phyloP scores from a whole-genome alignment of 2,113 vertebrate genomes.

The Eupsittula cactorum region DNA sequence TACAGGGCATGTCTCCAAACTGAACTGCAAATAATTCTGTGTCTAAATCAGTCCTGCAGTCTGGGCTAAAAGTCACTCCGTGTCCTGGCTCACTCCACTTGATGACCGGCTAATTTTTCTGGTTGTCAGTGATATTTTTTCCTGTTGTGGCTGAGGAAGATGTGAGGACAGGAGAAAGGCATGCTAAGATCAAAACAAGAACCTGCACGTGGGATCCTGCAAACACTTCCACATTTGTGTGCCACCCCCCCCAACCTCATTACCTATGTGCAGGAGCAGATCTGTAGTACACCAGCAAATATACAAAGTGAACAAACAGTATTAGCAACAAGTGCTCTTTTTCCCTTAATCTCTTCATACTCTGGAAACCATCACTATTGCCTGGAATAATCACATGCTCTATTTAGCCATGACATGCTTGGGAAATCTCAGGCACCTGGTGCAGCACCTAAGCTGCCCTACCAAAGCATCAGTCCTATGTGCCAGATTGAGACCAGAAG shows the following conservation, averaged over 20 bases:
- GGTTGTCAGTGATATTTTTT: background rate
- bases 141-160: slow-evolving; percentile 11
- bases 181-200: background rate
- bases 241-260: background rate
- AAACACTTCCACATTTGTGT: background rate
- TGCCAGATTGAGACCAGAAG: background rate
- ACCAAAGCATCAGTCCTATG: background rate
- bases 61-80: background rate
- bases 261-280: background rate
- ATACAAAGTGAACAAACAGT: background rate
- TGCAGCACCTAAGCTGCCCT: background rate
- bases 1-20: background rate
- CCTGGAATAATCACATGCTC: background rate
- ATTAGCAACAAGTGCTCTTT: background rate
- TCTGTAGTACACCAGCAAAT: background rate
- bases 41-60: background rate
- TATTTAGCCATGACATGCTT: background rate
- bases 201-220: background rate
- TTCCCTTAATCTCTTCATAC: background rate
- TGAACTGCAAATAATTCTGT: background rate
- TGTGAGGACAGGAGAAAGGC: background rate
- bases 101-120: background rate
- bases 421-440: background rate
- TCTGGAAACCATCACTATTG: background rate
- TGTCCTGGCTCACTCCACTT: background rate